Evolutionary conservation across 2,797 vertebrate species (phyloP).

Genomic region (Gouania willdenowi): DNA sequence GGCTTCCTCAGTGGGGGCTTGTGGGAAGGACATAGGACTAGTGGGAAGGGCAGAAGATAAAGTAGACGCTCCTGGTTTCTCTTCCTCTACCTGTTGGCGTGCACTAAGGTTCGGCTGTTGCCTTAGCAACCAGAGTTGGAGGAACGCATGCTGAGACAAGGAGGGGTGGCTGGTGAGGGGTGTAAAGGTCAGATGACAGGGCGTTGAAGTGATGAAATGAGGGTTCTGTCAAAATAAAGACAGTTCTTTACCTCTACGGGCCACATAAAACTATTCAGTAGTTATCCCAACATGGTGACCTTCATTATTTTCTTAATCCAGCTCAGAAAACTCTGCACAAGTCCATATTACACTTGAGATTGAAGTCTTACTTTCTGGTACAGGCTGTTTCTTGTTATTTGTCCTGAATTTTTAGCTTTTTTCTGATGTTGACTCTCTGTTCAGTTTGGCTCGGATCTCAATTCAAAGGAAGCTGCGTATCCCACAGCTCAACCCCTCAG

Average conservation of each 20-base stretch:
- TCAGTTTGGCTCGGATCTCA: too few relatives aligned
- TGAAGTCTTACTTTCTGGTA: too few relatives aligned
- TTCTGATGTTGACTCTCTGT: too few relatives aligned
- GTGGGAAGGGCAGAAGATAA: slow-evolving; percentile 45
- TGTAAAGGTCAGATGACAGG: slow-evolving; percentile 58
- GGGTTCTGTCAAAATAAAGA: slow-evolving; percentile 60
- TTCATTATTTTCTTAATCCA: too few relatives aligned
- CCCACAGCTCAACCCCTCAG: too few relatives aligned
- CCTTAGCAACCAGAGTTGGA: slow-evolving; percentile 73
- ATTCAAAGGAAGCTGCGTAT: too few relatives aligned
- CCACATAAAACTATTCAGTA: too few relatives aligned
- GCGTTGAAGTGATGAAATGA: slow-evolving; percentile 57
- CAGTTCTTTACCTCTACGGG: slow-evolving; percentile 25
- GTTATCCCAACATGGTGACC: too few relatives aligned
- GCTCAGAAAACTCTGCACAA: too few relatives aligned
- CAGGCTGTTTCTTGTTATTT: too few relatives aligned
- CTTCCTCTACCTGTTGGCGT: slow-evolving; percentile 63
- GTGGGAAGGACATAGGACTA: slow-evolving; percentile 35
- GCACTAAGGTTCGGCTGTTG: slow-evolving; percentile 65
- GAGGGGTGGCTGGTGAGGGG: slow-evolving; percentile 16
- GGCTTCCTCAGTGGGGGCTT: slow-evolving; percentile 30
- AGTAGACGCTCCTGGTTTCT: slow-evolving; percentile 43
- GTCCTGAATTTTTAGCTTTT: too few relatives aligned
- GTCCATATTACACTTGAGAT: too few relatives aligned
- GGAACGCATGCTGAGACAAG: slow-evolving; percentile 37